Base-by-base conservation (phyloP, 2,797 vertebrate genomes). In the Garrulus glandarius region DNA sequence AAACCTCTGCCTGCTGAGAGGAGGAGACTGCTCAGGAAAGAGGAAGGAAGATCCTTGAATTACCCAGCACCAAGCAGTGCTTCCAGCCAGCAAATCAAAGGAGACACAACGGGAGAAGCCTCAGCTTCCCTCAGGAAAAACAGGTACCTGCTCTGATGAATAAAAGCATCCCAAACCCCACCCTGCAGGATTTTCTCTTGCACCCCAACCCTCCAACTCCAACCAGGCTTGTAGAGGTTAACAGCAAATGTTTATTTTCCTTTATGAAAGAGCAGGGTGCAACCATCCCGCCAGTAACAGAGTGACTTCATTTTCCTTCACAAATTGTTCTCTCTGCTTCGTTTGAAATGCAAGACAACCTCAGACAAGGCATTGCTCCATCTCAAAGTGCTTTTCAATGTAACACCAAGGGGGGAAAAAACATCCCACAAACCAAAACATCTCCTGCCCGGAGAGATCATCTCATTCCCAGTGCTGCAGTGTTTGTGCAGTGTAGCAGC, bases 231-330 rank as follows among this genome's bases (percentile, higher is more conserved):
- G 55, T 50, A 14, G 60, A 82, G 74, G 71, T 87, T 93, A 96
- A 94, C 67, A 89, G 34, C 86, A 93, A 92, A 92, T 13, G 44
- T 97, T 97, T 97, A 96, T 97, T 96, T 84, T 93, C 69, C 83
- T 93, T 85, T 81, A 87, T 8, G 71, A 83, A 93, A 91, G 94
- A 74, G 77, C 92, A 92, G 86, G 76, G 84, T 81, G 95, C 55
- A 69, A 92, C 64, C 69, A 92, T 41, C 91, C 92, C 1, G 0
- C 76, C 26, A 82, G 9, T 55, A 89, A 89, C 0, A 2, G 92
- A 94, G 91, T 85, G 69, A 92, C 87, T 93, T 93, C 46, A 5
- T 41, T 22, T 52, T 71, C 18, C 52, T 27, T 49, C 29, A 68
- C 67, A 72, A 52, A 61, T 46, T 68, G 34, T 64, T 56, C 70